These are phyloP conservation scores for Toxotes jaculatrix DNA, from an alignment of 2,113 vertebrate genomes.

Conservation along the genomic window DNA sequence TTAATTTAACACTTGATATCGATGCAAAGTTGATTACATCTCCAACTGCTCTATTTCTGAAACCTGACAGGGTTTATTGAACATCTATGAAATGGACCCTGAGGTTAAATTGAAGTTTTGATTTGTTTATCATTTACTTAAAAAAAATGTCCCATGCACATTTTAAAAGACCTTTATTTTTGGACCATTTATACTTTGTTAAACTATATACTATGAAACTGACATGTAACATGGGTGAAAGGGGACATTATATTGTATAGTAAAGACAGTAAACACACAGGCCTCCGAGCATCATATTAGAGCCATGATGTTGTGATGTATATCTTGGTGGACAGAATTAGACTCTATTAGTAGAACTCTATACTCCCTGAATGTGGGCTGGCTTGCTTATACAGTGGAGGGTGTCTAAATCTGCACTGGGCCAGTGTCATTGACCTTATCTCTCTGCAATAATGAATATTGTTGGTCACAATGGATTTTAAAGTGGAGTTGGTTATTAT, in stretches of 20 bases:
- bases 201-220: too few species aligned
- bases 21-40: slow-evolving; percentile 40
- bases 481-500: slow-evolving; percentile 66
- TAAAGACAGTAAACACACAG: background rate
- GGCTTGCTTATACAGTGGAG: slow-evolving; percentile 16
- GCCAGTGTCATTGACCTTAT: slow-evolving; percentile 51
- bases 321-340: slow-evolving; percentile 2
- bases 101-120: background rate
- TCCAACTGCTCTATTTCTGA: slow-evolving; percentile 22
- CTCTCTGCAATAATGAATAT: slow-evolving; percentile 61
- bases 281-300: background rate
- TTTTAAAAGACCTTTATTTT: background rate
- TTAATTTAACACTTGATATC: slow-evolving; percentile 43
- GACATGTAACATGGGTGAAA: background rate
- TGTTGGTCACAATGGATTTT: slow-evolving; percentile 58
- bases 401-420: slow-evolving; percentile 33
- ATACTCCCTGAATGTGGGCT: slow-evolving; percentile 39
- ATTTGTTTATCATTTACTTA: background rate
- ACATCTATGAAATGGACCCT: slow-evolving; percentile 11
- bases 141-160: background rate
- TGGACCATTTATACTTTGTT: too few species aligned
- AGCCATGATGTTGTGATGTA: background rate
- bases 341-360: background rate
- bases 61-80: slow-evolving; percentile 27
- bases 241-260: background rate